Percentiles rank a stretch among this genome's conserved stretches.
Evolutionary conservation across 2,888 invertebrate genomes (phyloP).

Genomic region (Agonopterix alstromeriana): DNA sequence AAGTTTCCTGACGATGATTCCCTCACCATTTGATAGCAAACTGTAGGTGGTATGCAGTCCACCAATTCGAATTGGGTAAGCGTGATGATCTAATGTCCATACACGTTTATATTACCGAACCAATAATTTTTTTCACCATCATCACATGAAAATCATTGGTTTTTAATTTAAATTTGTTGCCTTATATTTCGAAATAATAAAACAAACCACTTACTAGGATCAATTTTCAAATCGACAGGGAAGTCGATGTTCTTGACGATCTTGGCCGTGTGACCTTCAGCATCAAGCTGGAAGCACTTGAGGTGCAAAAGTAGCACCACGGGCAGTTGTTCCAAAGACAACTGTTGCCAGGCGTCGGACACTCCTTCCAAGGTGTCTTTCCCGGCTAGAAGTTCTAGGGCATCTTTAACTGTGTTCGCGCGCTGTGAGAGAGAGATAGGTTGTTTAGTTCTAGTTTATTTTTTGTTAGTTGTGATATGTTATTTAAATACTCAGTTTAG

Average conservation of each 20-base stretch:
- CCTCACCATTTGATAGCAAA: too few relatives aligned
- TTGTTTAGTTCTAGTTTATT: background rate
- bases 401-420: slow-evolving; percentile 89
- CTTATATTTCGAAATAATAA: too few relatives aligned
- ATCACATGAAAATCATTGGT: too few relatives aligned
- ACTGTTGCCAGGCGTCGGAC: slow-evolving; percentile 93
- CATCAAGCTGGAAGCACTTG: slow-evolving; percentile 94
- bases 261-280: slow-evolving; percentile 93
- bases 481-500: slow-evolving; percentile 31
- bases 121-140: too few relatives aligned
- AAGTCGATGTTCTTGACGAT: slow-evolving; percentile 94
- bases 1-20: too few relatives aligned
- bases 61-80: too few relatives aligned
- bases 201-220: slow-evolving; percentile 81
- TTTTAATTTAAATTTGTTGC: too few relatives aligned
- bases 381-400: slow-evolving; percentile 89
- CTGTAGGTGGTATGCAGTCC: too few relatives aligned
- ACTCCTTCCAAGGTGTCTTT: slow-evolving; percentile 92
- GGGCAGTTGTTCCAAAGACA: slow-evolving; percentile 92
- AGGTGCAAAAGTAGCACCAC: slow-evolving; percentile 93
- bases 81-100: too few relatives aligned
- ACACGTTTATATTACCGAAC: too few relatives aligned
- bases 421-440: slow-evolving; percentile 71
- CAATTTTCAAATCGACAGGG: slow-evolving; percentile 92
- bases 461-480: too few relatives aligned